A percentile compares a stretch with the other conserved stretches of the same genome.
These are phyloP conservation scores for Andrena chrysosceles DNA, from an alignment of 2,888 invertebrate species.

Conservation along the genomic window DNA sequence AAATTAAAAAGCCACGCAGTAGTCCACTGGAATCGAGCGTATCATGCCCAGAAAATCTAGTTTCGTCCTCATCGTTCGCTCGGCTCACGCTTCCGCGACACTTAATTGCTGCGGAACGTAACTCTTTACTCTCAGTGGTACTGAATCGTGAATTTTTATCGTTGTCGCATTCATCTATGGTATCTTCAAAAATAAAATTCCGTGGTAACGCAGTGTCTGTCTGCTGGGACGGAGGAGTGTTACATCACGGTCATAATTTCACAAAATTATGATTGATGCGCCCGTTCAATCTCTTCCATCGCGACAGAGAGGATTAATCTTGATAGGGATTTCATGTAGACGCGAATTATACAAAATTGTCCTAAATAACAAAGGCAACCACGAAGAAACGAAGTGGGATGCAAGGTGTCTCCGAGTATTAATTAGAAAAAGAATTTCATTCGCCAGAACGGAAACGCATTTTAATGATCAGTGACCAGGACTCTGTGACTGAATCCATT, in stretches of 20 bases:
- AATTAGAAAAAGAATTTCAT: not conserved
- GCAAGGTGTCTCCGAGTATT: not conserved
- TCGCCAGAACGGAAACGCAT: not conserved
- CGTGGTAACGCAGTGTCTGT: no score
- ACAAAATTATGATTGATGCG: slow-evolving; percentile 48
- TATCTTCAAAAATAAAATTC: no score
- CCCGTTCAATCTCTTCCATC: slow-evolving; percentile 39
- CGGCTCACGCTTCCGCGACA: not conserved
- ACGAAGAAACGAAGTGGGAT: not conserved
- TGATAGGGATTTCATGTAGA: slow-evolving; percentile 53
- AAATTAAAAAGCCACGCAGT: slow-evolving; percentile 30
- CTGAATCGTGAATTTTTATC: no score
- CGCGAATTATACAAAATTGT: slow-evolving; percentile 49
- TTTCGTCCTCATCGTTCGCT: slow-evolving; percentile 22
- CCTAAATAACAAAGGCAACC: slow-evolving; percentile 13
- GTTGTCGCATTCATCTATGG: no score
- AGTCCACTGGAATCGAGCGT: slow-evolving; percentile 15
- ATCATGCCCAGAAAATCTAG: not conserved
- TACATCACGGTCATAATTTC: slow-evolving; percentile 37
- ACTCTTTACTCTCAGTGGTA: not conserved
- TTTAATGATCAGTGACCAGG: not conserved
- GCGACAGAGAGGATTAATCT: slow-evolving; percentile 46
- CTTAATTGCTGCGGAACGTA: not conserved
- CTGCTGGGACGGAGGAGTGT: not conserved
- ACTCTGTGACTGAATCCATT: not conserved